phyloP scores from a whole-genome alignment of 2,797 vertebrate species.

The Dermochelys coriacea region DNA sequence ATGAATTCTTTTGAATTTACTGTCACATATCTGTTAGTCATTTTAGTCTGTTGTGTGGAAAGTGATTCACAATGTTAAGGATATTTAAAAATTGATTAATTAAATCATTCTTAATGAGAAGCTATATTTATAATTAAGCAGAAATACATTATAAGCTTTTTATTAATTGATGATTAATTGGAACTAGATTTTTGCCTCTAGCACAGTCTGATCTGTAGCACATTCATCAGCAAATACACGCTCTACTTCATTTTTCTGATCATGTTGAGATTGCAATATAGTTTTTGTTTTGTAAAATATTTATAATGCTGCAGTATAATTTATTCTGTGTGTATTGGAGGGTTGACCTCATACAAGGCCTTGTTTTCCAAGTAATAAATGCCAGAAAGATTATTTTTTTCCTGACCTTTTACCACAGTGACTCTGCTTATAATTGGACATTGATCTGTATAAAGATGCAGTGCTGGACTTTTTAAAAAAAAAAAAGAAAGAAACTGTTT shows the following conservation, averaged over 20 bases:
- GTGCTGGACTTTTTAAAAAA: background rate
- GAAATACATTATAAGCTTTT: slow-evolving; percentile 77
- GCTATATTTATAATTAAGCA: slow-evolving; percentile 82
- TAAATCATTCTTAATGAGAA: slow-evolving; percentile 77
- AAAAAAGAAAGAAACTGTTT: slow-evolving; percentile 6
- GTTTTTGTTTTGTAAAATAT: slow-evolving; percentile 55
- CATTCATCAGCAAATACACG: slow-evolving; percentile 64
- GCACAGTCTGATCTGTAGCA: slow-evolving; percentile 68
- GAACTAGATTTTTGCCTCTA: slow-evolving; percentile 65
- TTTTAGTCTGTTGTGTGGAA: slow-evolving; percentile 26
- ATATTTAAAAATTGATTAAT: slow-evolving; percentile 81
- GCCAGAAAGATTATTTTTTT: slow-evolving; percentile 59
- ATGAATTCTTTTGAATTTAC: slow-evolving; percentile 11
- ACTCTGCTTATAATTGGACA: slow-evolving; percentile 74
- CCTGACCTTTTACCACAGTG: slow-evolving; percentile 60
- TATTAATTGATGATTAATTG: slow-evolving; percentile 77
- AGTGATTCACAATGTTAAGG: slow-evolving; percentile 11
- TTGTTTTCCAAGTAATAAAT: slow-evolving; percentile 76
- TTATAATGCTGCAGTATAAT: slow-evolving; percentile 74
- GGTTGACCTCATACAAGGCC: slow-evolving; percentile 77
- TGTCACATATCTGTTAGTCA: slow-evolving; percentile 11
- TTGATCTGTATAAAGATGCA: slow-evolving; percentile 70
- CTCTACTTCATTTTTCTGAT: slow-evolving; percentile 77
- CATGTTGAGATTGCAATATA: slow-evolving; percentile 58
- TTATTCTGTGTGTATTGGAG: slow-evolving; percentile 78